Percentiles rank a stretch among this genome's conserved stretches.
Conservation (phyloP, 1,140 invertebrate genomes). For the Caenorhabditis tropicalis region DNA sequence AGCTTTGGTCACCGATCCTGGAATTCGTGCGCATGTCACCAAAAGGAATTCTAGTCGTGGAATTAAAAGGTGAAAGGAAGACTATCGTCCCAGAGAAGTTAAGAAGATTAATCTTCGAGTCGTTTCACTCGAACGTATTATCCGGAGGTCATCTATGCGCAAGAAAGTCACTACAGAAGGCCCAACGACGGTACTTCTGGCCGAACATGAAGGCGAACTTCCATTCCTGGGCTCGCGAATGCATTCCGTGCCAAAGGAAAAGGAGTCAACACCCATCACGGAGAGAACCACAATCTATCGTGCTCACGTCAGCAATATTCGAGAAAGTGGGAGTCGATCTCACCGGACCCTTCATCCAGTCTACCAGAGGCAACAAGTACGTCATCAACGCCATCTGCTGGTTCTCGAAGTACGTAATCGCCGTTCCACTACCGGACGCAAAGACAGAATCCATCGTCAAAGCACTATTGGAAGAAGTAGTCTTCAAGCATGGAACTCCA, state of each 20-base stretch:
- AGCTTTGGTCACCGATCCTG: not conserved
- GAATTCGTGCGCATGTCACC: not conserved
- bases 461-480: not conserved
- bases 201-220: not conserved
- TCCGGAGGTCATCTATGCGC: not conserved
- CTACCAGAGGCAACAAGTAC: not conserved
- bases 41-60: not conserved
- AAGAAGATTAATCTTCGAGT: not conserved
- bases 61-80: not conserved
- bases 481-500: not conserved
- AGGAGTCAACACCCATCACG: not conserved
- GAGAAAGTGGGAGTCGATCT: slow-evolving; percentile 41
- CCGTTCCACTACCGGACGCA: not conserved
- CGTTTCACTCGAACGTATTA: not conserved
- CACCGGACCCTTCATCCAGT: not conserved
- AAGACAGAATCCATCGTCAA: not conserved
- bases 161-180: not conserved
- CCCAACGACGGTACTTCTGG: not conserved
- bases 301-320: not conserved
- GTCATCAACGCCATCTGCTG: not conserved
- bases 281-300: not conserved
- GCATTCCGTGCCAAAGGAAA: not conserved
- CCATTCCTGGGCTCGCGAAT: not conserved
- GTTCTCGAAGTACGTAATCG: slow-evolving; percentile 33
- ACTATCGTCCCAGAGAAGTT: not conserved